These are phyloP conservation scores for Therioaphis trifolii DNA, from an alignment of 2,888 invertebrate species.

Conservation along the genomic window DNA sequence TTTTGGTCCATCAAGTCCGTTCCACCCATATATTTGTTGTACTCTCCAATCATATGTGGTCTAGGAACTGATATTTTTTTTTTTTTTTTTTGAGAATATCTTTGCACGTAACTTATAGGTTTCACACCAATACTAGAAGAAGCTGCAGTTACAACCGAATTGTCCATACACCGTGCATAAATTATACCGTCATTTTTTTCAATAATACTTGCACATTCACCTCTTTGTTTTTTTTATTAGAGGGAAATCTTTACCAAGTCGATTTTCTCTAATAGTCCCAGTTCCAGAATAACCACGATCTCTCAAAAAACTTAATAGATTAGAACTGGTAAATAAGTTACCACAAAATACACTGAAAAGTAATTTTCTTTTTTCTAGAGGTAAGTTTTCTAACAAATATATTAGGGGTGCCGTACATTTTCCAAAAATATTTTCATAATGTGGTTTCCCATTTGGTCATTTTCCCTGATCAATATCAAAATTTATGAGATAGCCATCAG, in stretches of 20 bases:
- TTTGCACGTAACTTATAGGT: conserved; percentile 63
- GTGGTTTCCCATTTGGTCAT: neutral
- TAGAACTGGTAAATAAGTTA: conserved; percentile 66
- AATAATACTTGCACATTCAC: conserved; percentile 57
- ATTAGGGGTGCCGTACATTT: no score
- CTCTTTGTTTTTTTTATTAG: conserved; percentile 59
- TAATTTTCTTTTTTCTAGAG: conserved; percentile 63
- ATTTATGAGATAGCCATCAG: conserved; percentile 67
- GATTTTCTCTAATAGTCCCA: conserved; percentile 66
- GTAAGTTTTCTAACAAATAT: conserved; percentile 63
- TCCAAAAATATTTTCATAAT: no score
- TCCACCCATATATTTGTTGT: conserved; percentile 66
- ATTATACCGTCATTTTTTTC: conserved; percentile 64
- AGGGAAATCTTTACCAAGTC: conserved; percentile 63
- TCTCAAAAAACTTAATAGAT: conserved; percentile 65
- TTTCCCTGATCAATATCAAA: conserved; percentile 67
- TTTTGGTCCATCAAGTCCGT: conserved; percentile 66
- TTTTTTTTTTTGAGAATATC: conserved; percentile 64
- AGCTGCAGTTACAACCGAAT: conserved; percentile 66
- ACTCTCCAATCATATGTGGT: conserved; percentile 64
- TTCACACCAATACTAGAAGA: conserved; percentile 63
- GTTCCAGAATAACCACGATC: conserved; percentile 65
- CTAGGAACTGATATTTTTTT: conserved; percentile 64
- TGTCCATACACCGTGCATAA: conserved; percentile 66
- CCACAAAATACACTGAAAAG: conserved; percentile 66